Conservation (phyloP, 2,797 vertebrate species). For the Hypotaenidia philippensis region DNA sequence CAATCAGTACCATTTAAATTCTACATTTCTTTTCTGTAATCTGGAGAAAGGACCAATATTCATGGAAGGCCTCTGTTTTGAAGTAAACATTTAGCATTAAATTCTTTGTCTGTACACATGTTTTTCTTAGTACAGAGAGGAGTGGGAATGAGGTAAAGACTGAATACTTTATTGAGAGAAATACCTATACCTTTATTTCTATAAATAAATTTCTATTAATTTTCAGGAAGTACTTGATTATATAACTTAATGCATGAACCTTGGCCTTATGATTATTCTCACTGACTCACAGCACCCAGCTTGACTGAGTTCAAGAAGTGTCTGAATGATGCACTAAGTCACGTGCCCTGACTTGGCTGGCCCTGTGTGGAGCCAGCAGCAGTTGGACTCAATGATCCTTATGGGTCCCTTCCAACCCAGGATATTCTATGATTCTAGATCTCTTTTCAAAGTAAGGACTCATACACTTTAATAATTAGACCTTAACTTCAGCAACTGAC, state of each 20-base stretch:
- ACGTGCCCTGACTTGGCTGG: too few relatives aligned
- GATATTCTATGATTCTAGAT: neutral
- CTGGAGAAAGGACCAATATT: neutral
- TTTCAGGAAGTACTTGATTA: neutral
- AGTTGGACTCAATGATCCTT: too few relatives aligned
- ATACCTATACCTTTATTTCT: neutral
- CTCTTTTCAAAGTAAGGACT: neutral
- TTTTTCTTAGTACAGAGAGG: neutral
- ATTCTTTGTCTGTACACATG: neutral
- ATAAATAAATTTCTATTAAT: neutral
- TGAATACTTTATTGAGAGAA: neutral
- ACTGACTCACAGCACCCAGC: neutral
- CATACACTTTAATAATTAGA: neutral
- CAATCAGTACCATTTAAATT: neutral
- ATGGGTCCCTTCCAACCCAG: too few relatives aligned
- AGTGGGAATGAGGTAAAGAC: neutral
- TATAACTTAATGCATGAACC: neutral
- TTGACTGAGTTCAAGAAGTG: too few relatives aligned
- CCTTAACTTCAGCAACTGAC: neutral
- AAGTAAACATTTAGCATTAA: neutral
- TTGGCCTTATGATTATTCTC: neutral
- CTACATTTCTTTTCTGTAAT: conserved; percentile 5
- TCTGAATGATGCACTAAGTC: too few relatives aligned
- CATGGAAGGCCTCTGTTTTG: neutral
- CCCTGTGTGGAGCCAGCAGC: too few relatives aligned